A percentile compares a stretch with the other conserved stretches of the same genome.
Conservation (phyloP, 1,140 invertebrate species). For the Ips typographus region DNA sequence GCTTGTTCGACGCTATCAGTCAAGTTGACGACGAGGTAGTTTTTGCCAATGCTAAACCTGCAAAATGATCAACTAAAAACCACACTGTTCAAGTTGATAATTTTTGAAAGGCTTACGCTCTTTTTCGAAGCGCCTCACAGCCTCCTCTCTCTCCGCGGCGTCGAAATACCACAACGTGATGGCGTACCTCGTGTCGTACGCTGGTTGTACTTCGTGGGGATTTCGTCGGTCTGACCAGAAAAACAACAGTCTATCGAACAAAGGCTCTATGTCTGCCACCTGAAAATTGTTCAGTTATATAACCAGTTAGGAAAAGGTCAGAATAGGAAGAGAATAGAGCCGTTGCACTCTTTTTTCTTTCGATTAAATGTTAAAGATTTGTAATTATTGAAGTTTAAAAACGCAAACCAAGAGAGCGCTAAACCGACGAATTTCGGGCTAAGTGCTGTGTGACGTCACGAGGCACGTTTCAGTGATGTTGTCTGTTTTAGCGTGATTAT, state of each 20-base stretch:
- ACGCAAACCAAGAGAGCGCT: too few relatives aligned
- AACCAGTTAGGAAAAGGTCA: not conserved
- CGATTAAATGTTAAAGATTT: too few relatives aligned
- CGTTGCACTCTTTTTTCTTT: too few relatives aligned
- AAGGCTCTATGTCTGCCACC: slow-evolving; percentile 89
- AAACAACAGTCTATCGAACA: slow-evolving; percentile 91
- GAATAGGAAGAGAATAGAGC: too few relatives aligned
- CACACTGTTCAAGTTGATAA: not conserved
- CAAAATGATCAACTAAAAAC: slow-evolving; percentile 2
- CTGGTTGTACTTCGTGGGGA: slow-evolving; percentile 95
- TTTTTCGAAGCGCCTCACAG: slow-evolving; percentile 65
- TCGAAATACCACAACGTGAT: slow-evolving; percentile 97
- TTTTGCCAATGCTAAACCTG: slow-evolving; percentile 24
- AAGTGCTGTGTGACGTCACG: too few relatives aligned
- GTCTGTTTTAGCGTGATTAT: too few relatives aligned
- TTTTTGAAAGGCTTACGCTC: slow-evolving; percentile 52
- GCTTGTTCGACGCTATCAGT: slow-evolving; percentile 17
- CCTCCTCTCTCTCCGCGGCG: slow-evolving; percentile 77
- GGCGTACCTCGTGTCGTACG: slow-evolving; percentile 85
- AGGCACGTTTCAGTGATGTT: too few relatives aligned
- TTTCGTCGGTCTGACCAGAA: slow-evolving; percentile 97
- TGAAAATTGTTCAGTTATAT: slow-evolving; percentile 46
- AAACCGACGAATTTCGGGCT: too few relatives aligned
- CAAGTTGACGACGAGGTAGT: slow-evolving; percentile 21
- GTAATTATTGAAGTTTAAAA: not conserved